Evolutionary conservation across 2,888 invertebrate species (phyloP).

Genomic region (Agonopterix alstromeriana): DNA sequence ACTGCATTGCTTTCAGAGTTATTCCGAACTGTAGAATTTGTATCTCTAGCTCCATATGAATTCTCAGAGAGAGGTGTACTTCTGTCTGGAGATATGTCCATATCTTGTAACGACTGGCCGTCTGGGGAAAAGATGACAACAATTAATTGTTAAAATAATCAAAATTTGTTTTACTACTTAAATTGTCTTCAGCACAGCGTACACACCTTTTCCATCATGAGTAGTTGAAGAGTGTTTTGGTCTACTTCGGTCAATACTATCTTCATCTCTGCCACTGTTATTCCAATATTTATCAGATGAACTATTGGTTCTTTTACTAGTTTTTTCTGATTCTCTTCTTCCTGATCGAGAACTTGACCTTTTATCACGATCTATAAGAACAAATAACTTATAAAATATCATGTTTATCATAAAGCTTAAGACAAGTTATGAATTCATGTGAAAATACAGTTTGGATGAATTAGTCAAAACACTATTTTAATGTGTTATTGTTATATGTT

Average conservation of each 20-base stretch:
- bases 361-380: conserved; percentile 54
- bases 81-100: conserved; percentile 95
- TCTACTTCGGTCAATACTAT: conserved; percentile 50
- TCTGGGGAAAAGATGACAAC: conserved; percentile 27
- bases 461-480: no score
- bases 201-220: conserved; percentile 55
- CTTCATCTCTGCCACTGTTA: conserved; percentile 46
- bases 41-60: conserved; percentile 74
- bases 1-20: conserved; percentile 39
- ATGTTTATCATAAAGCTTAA: no score
- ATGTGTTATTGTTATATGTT: no score
- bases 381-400: not conserved
- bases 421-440: no score
- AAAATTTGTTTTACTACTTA: not conserved
- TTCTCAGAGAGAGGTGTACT: conserved; percentile 92
- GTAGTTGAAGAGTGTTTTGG: conserved; percentile 45
- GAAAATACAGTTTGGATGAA: no score
- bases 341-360: conserved; percentile 61
- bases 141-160: not conserved
- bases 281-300: conserved; percentile 61
- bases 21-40: conserved; percentile 43
- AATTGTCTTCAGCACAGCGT: not conserved
- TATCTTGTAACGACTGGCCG: conserved; percentile 84
- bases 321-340: conserved; percentile 54
- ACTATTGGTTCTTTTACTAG: conserved; percentile 56